These are phyloP conservation scores for Lucilia sericata DNA, from an alignment of 1,140 invertebrate genomes.

Conservation along the genomic window DNA sequence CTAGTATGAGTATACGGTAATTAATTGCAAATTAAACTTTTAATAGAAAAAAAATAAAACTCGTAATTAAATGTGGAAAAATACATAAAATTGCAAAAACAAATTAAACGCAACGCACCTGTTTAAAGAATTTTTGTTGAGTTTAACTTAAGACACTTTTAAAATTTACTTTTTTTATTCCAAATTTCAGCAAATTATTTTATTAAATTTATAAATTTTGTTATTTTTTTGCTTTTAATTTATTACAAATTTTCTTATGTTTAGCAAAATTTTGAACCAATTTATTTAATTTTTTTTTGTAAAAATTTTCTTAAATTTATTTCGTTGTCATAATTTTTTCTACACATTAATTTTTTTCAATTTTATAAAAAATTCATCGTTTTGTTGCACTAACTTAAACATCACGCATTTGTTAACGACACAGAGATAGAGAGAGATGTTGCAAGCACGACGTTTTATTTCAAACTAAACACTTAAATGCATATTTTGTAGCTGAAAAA, in stretches of 20 bases:
- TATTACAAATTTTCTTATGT: too few species aligned
- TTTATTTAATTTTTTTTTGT: too few species aligned
- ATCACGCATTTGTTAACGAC: neutral
- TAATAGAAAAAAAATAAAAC: neutral
- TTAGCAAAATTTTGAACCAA: too few species aligned
- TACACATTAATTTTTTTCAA: neutral
- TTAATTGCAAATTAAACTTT: neutral
- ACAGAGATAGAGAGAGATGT: neutral
- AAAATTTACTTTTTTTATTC: neutral
- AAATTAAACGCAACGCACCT: neutral
- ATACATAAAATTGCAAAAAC: neutral
- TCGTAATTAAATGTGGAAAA: neutral
- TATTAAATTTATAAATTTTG: too few species aligned
- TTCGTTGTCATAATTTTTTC: slow-evolving; percentile 20
- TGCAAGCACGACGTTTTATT: slow-evolving; percentile 38
- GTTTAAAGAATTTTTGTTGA: neutral
- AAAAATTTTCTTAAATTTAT: neutral
- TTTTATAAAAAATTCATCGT: too few species aligned
- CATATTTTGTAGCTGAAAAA: slow-evolving; percentile 29
- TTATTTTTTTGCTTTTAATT: too few species aligned
- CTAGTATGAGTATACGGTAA: neutral
- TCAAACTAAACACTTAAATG: neutral
- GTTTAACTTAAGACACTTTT: neutral
- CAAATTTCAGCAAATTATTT: too few species aligned
- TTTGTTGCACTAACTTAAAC: neutral